phyloP scores from a whole-genome alignment of 2,888 invertebrate species.

The Amaurobius ferox region DNA sequence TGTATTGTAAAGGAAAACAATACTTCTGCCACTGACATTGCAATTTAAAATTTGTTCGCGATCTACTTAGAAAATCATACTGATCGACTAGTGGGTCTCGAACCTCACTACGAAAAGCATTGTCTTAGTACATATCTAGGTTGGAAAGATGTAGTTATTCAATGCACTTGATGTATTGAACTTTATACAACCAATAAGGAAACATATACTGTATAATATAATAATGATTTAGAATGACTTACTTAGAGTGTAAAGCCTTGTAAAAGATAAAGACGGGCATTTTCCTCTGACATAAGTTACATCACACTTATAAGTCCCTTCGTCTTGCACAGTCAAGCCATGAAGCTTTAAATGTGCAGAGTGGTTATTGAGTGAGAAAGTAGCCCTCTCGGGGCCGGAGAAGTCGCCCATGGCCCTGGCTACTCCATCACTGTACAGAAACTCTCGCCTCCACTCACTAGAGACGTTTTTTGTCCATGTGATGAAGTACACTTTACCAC shows the following conservation, averaged over 20 bases:
- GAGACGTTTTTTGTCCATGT: conserved; percentile 81
- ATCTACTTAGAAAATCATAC: too few relatives aligned
- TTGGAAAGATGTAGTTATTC: too few relatives aligned
- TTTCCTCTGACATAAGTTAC: conserved; percentile 75
- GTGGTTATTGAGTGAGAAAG: conserved; percentile 60
- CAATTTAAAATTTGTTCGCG: too few relatives aligned
- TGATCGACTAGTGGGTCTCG: too few relatives aligned
- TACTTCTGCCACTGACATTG: too few relatives aligned
- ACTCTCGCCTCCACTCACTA: conserved; percentile 74
- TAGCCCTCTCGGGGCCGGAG: conserved; percentile 61
- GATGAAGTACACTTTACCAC: conserved; percentile 88
- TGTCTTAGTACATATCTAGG: too few relatives aligned
- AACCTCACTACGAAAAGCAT: too few relatives aligned
- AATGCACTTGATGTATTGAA: too few relatives aligned
- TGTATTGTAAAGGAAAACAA: too few relatives aligned
- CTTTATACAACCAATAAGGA: too few relatives aligned
- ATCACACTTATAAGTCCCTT: conserved; percentile 89
- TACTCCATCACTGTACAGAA: conserved; percentile 74
- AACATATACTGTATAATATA: neutral
- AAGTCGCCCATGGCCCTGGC: conserved; percentile 74
- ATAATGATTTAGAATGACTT: conserved; percentile 28
- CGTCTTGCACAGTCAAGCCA: conserved; percentile 76
- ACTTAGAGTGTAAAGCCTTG: conserved; percentile 72
- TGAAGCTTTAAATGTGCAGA: conserved; percentile 67
- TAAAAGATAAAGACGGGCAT: conserved; percentile 74